Evolutionary conservation across 2,797 vertebrate species (phyloP).

Genomic region (Semotilus atromaculatus): DNA sequence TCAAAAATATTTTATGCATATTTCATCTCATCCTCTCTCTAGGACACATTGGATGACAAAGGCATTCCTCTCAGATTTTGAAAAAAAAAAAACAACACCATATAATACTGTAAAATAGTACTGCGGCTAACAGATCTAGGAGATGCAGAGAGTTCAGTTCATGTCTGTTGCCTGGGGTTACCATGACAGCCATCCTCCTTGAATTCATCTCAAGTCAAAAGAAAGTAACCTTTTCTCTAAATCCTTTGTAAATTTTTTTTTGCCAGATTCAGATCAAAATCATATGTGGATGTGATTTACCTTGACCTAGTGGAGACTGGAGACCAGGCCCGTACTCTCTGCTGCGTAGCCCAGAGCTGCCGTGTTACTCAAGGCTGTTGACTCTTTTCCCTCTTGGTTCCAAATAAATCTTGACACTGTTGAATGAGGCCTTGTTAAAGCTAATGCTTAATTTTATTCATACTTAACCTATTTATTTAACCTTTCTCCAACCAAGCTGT

Average conservation of each 20-base stretch:
- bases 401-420: slow-evolving; percentile 28
- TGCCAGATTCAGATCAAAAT: slow-evolving; percentile 59
- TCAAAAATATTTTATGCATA: neutral
- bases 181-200: slow-evolving; percentile 50
- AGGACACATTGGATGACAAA: neutral
- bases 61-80: neutral
- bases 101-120: slow-evolving; percentile 6
- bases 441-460: slow-evolving; percentile 51
- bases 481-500: slow-evolving; percentile 47
- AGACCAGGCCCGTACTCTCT: slow-evolving; percentile 4
- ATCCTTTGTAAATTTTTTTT: slow-evolving; percentile 23
- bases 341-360: neutral
- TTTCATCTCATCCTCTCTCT: neutral
- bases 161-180: slow-evolving; percentile 59
- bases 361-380: slow-evolving; percentile 47
- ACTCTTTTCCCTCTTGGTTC: slow-evolving; percentile 30
- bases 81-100: neutral
- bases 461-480: slow-evolving; percentile 54
- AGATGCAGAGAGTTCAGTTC: slow-evolving; percentile 25
- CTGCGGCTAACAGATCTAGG: slow-evolving; percentile 15
- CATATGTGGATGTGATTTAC: slow-evolving; percentile 53
- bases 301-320: slow-evolving; percentile 46
- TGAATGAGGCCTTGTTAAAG: slow-evolving; percentile 46
- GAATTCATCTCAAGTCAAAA: slow-evolving; percentile 51
- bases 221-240: slow-evolving; percentile 49